These are phyloP conservation scores for Dreissena rostriformis DNA, from an alignment of 1,140 invertebrate species.

Conservation along the genomic window DNA sequence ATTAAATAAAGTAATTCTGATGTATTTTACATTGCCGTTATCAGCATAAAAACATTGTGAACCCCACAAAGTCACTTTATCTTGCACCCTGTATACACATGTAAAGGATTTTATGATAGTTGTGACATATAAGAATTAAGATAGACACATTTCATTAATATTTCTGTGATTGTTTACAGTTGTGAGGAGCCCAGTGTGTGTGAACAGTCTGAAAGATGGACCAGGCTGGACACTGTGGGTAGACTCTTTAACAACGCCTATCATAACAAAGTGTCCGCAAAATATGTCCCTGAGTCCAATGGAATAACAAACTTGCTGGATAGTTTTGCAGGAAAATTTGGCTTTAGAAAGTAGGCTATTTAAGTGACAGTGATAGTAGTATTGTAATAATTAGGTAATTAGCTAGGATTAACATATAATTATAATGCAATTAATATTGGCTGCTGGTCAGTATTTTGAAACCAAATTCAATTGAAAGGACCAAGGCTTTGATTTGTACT, in stretches of 20 bases:
- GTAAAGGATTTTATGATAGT: not conserved
- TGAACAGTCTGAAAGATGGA: constrained; percentile 81
- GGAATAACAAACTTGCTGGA: constrained; percentile 82
- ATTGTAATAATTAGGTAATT: no score
- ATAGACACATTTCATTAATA: not conserved
- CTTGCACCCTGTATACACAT: not conserved
- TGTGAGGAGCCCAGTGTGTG: constrained; percentile 59
- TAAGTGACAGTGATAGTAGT: not conserved
- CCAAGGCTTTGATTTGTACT: no score
- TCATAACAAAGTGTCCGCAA: constrained; percentile 83
- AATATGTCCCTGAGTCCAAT: constrained; percentile 78
- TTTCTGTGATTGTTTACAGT: constrained; percentile 49
- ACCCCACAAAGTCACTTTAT: not conserved
- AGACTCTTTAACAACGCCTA: constrained; percentile 84
- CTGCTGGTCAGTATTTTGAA: no score
- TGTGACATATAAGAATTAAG: not conserved
- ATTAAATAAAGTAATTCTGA: no score
- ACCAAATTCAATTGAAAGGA: no score
- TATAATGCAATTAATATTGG: no score
- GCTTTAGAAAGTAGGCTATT: constrained; percentile 67
- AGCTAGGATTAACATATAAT: no score
- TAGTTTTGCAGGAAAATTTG: constrained; percentile 85
- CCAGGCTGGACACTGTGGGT: constrained; percentile 84
- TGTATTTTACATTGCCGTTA: no score
- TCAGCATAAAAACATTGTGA: no score